Evolutionary conservation across 2,888 invertebrate genomes (phyloP).

Genomic region (Lobophora halterata): DNA sequence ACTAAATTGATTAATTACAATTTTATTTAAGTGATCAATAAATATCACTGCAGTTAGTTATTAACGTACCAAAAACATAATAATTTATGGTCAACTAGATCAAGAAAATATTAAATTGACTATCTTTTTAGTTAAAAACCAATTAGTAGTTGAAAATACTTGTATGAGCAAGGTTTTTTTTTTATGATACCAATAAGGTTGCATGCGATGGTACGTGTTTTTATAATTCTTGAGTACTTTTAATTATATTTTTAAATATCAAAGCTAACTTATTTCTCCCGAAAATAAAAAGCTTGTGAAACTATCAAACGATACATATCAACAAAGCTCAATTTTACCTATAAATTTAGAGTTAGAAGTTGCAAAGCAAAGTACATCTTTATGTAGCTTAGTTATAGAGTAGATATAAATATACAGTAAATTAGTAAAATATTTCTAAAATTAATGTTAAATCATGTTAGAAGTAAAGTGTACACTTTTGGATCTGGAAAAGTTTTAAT

Average conservation of each 20-base stretch:
- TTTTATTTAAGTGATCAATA: too few species aligned
- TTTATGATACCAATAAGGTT: too few species aligned
- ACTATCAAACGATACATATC: conserved; percentile 71
- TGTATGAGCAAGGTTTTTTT: too few species aligned
- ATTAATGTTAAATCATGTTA: conserved; percentile 29
- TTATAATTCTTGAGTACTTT: conserved; percentile 10
- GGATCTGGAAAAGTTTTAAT: conserved; percentile 24
- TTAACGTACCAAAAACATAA: too few species aligned
- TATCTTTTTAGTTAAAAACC: too few species aligned
- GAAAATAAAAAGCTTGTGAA: conserved; percentile 24
- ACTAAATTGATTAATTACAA: too few species aligned
- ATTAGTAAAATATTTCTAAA: conserved; percentile 31
- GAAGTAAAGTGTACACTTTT: conserved; percentile 24
- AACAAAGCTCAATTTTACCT: conserved; percentile 79
- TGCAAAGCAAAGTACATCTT: conserved; percentile 69
- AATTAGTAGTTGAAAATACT: too few species aligned
- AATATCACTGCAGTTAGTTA: too few species aligned
- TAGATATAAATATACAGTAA: conserved; percentile 36
- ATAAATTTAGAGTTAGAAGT: conserved; percentile 73
- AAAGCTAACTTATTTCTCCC: conserved; percentile 5
- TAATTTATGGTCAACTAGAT: too few species aligned
- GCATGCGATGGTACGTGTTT: too few species aligned
- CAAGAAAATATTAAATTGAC: too few species aligned
- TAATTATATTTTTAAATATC: conserved; percentile 2
- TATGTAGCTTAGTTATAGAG: conserved; percentile 67